Evolutionary conservation across 2,888 invertebrate genomes (phyloP).

Genomic region (Fragum fragum): DNA sequence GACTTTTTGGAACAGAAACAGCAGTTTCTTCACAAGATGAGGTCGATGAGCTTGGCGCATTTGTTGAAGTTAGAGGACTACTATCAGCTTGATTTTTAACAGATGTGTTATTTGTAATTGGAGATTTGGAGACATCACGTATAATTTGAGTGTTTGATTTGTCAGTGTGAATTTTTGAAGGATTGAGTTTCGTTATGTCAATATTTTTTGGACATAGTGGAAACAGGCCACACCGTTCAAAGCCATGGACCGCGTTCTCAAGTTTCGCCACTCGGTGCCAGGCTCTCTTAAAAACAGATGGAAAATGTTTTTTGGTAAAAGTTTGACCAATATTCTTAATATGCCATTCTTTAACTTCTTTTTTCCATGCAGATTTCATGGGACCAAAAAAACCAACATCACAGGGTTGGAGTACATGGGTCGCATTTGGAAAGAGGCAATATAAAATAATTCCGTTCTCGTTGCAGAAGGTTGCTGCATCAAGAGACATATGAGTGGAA

Average conservation of each 20-base stretch:
- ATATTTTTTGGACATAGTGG: constrained; percentile 24
- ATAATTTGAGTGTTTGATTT: no score
- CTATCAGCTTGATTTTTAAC: no score
- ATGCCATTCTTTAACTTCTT: constrained; percentile 31
- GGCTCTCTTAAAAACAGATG: constrained; percentile 23
- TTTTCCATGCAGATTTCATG: constrained; percentile 42
- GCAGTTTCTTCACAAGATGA: no score
- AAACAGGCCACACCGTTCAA: constrained; percentile 36
- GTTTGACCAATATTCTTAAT: constrained; percentile 29
- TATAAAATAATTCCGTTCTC: constrained; percentile 54
- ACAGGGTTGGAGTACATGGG: constrained; percentile 50
- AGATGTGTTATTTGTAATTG: no score
- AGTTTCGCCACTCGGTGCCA: constrained; percentile 28
- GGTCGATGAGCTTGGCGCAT: no score
- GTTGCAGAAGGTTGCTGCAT: constrained; percentile 29
- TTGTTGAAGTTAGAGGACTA: no score
- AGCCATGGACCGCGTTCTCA: constrained; percentile 38
- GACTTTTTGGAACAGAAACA: no score
- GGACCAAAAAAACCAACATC: constrained; percentile 48
- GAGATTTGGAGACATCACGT: no score
- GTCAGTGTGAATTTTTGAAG: constrained; percentile 20
- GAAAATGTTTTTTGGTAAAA: constrained; percentile 31
- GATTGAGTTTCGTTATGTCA: constrained; percentile 12
- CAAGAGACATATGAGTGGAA: constrained; percentile 35
- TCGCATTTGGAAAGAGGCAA: constrained; percentile 50